Evolutionary conservation across 2,888 invertebrate species (phyloP).

Genomic region (Blera fallax): DNA sequence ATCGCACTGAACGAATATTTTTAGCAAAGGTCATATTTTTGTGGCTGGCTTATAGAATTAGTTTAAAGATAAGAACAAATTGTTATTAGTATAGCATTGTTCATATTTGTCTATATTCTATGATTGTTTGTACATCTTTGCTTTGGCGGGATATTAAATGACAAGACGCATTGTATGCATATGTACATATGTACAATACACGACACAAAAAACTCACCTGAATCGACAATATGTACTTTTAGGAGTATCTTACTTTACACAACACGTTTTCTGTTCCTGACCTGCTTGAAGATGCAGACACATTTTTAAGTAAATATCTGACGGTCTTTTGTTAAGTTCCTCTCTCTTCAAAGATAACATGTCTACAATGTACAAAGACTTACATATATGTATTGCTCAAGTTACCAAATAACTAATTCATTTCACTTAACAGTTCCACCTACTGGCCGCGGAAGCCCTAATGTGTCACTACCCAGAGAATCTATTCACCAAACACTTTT

Average conservation of each 20-base stretch:
- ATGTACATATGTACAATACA: too few relatives aligned
- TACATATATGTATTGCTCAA: not conserved
- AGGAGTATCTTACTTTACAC: not conserved
- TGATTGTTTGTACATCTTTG: not conserved
- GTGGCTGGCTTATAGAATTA: not conserved
- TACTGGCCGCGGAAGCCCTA: conserved; percentile 79
- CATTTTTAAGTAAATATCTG: too few relatives aligned
- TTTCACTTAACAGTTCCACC: conserved; percentile 76
- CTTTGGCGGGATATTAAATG: not conserved
- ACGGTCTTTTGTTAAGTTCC: too few relatives aligned
- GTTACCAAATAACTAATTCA: not conserved
- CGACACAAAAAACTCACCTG: not conserved
- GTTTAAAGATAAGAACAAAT: not conserved
- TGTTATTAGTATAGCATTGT: not conserved
- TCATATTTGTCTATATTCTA: not conserved
- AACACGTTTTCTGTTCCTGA: not conserved
- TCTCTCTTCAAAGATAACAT: too few relatives aligned
- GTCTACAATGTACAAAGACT: too few relatives aligned
- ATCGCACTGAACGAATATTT: not conserved
- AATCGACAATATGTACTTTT: not conserved
- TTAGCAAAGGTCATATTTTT: not conserved
- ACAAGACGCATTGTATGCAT: not conserved
- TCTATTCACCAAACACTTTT: conserved; percentile 77
- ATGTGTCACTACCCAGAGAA: conserved; percentile 80
- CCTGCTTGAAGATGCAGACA: too few relatives aligned